These are phyloP conservation scores for Anarhynchus alexandrinus DNA, from an alignment of 2,113 vertebrate genomes.

Conservation along the genomic window DNA sequence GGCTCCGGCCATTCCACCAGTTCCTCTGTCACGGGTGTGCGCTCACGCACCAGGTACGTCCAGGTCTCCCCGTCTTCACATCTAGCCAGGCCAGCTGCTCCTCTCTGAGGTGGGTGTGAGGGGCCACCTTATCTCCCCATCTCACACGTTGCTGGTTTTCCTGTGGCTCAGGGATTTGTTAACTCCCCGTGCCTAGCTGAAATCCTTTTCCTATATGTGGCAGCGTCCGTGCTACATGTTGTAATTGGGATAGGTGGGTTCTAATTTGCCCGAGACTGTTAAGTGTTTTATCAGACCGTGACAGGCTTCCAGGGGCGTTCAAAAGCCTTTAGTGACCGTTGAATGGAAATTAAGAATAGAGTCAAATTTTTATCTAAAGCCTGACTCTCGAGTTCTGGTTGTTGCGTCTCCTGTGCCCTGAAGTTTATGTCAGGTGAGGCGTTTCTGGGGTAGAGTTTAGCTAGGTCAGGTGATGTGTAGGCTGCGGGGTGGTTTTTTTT, in stretches of 20 bases:
- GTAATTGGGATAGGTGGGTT: not conserved
- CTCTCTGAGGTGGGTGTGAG: not conserved
- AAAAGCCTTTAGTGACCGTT: not conserved
- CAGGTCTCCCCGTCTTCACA: rapidly evolving
- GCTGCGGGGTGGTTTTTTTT: not conserved
- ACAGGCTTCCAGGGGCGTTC: not conserved
- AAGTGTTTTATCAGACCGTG: not conserved
- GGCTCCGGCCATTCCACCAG: slow-evolving; percentile 84
- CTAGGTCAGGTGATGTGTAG: not conserved
- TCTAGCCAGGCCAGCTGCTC: not conserved
- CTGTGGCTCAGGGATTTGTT: not conserved
- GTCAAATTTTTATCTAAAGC: not conserved
- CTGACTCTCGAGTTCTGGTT: not conserved
- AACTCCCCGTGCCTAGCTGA: too few relatives aligned
- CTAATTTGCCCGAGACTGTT: not conserved
- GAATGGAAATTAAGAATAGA: not conserved
- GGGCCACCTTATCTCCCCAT: not conserved
- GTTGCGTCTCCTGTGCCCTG: not conserved
- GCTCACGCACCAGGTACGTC: slow-evolving; percentile 87
- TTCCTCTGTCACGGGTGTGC: slow-evolving; percentile 88
- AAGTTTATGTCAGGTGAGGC: not conserved
- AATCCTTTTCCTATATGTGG: not conserved
- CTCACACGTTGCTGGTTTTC: not conserved
- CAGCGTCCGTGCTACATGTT: rapidly evolving
- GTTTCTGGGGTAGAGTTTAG: not conserved